Base-by-base conservation (phyloP, 2,888 invertebrate genomes). In the Rhopalosiphum nymphaeae region DNA sequence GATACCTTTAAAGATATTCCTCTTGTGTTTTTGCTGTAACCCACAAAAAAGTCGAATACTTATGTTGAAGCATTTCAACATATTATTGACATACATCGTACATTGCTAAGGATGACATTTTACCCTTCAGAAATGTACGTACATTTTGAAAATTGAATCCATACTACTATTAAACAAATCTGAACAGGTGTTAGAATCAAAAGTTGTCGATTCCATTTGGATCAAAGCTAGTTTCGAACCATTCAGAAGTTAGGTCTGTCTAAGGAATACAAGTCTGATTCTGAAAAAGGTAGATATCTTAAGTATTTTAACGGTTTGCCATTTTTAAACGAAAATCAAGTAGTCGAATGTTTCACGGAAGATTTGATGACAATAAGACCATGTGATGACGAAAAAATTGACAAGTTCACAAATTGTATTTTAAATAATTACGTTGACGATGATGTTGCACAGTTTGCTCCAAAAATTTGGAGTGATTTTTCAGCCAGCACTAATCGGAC, bases 281-380 rank as follows among this genome's bases (percentile, higher is more conserved):
- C 89, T 16, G 53, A 56, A 3, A 89, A 89, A 36, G 86, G 86
- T n/a, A 57, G n/a, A 44, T 56, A 86, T 92, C 44, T 92, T 2
- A 92, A 92, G 44, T 92, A 67, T 44, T 86, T 92, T 92, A 87
- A 57, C 13, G 87, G 92, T 56, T 87, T 94, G 42, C 94, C 53
- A 53, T 90, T 93, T 36, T 90, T 93, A 49, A 85, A 86, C 44
- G 78, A 92, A 67, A 86, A 29, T 91, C 56, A 93, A 42, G 93
- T 94, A 67, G 25, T 93, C 44, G 89, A 94, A 36, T 94, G 46
- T 85, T 94, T 94, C 61, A 85, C 89, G 36, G 92, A 94, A 56
- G 90, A 90, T 84, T 93, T 94, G 26, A 89, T 94, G 93, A 61
- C 93, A 57, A 56, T 89, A 67, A 78, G 85, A 91, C 91, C 91